These are phyloP conservation scores for Chanos chanos DNA, from an alignment of 2,797 vertebrate species.

Conservation along the genomic window DNA sequence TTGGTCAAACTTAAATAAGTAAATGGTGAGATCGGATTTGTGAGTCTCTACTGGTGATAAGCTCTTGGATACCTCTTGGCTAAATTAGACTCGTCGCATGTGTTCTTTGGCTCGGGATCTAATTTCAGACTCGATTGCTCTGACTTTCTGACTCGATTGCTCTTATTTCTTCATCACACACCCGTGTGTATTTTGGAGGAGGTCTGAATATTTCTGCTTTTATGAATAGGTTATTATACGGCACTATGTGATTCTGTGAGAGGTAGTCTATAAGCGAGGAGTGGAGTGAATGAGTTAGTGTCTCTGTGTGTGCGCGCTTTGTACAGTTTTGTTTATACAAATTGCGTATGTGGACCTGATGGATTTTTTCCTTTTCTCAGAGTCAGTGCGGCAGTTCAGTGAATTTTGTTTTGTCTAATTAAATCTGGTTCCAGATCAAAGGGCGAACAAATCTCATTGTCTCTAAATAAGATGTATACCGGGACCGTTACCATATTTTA, in stretches of 20 bases:
- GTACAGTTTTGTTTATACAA: conserved; percentile 54
- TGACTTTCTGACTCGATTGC: conserved; percentile 52
- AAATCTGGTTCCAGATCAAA: too few relatives aligned
- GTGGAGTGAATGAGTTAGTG: conserved; percentile 66
- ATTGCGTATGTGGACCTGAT: conserved; percentile 43
- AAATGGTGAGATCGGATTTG: background rate
- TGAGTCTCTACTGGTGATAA: background rate
- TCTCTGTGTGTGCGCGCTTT: conserved; percentile 59
- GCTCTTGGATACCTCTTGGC: too few relatives aligned
- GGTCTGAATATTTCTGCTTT: conserved; percentile 57
- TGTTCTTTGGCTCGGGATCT: conserved; percentile 55
- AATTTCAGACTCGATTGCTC: too few relatives aligned
- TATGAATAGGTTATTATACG: conserved; percentile 72
- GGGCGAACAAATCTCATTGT: too few relatives aligned
- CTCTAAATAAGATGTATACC: too few relatives aligned
- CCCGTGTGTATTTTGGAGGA: conserved; percentile 65
- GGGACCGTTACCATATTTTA: too few relatives aligned
- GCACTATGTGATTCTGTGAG: conserved; percentile 25
- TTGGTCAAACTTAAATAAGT: too few relatives aligned
- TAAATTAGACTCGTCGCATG: too few relatives aligned
- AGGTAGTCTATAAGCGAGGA: background rate
- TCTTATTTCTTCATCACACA: conserved; percentile 49
- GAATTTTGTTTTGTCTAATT: too few relatives aligned
- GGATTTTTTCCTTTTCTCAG: conserved; percentile 47
- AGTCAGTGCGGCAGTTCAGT: conserved; percentile 41